phyloP scores from a whole-genome alignment of 2,113 vertebrate species.

The Apaloderma vittatum region DNA sequence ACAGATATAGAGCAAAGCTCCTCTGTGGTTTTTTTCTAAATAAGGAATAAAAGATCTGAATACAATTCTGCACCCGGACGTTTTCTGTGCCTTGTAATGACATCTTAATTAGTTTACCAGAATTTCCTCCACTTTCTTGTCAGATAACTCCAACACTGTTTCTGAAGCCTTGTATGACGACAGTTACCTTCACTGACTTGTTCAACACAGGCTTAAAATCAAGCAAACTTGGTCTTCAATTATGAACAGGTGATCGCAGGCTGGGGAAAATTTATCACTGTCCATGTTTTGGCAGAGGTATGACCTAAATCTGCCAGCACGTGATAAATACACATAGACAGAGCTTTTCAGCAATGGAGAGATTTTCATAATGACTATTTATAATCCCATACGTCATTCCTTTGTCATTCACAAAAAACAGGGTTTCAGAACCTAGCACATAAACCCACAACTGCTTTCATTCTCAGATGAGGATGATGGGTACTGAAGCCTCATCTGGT shows the following conservation, averaged over 20 bases:
- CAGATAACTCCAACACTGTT: background rate
- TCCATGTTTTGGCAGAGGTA: background rate
- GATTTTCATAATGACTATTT: background rate
- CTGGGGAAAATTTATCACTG: background rate
- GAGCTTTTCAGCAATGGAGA: background rate
- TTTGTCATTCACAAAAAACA: background rate
- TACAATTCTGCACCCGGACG: background rate
- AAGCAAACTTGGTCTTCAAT: background rate
- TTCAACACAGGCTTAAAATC: background rate
- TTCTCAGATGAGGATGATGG: background rate
- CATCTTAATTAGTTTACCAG: background rate
- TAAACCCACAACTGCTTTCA: background rate
- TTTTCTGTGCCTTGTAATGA: background rate
- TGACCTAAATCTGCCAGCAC: background rate
- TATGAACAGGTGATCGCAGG: background rate
- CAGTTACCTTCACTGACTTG: background rate
- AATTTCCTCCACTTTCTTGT: background rate
- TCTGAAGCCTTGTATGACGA: background rate
- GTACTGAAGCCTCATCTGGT: background rate
- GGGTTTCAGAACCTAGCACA: background rate
- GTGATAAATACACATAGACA: background rate
- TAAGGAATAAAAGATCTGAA: background rate
- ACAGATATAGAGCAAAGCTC: background rate
- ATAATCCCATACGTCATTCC: background rate
- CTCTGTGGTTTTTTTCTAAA: background rate